phyloP scores from a whole-genome alignment of 1,140 invertebrate species.

The Aphelenchoides besseyi region DNA sequence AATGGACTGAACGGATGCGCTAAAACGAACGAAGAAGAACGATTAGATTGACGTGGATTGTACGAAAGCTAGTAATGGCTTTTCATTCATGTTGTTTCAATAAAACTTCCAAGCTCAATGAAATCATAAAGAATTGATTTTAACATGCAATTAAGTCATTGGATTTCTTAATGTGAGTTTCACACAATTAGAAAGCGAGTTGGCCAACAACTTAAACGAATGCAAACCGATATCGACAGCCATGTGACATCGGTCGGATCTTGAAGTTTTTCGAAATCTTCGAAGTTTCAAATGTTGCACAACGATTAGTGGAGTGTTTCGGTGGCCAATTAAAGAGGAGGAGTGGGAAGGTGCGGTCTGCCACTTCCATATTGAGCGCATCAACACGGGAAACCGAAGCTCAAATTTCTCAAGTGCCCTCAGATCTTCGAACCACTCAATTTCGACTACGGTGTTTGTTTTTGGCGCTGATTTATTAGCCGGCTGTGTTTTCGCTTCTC shows the following conservation, averaged over 20 bases:
- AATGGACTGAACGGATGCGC: background rate
- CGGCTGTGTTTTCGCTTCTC: background rate
- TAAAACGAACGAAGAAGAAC: background rate
- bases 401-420: background rate
- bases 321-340: background rate
- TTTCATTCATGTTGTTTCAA: too few relatives aligned
- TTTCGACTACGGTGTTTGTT: slow-evolving; percentile 3
- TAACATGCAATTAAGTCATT: background rate
- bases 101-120: too few relatives aligned
- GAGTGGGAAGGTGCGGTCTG: background rate
- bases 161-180: background rate
- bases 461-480: background rate
- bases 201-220: background rate
- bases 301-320: background rate
- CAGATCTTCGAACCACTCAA: background rate
- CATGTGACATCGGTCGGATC: background rate
- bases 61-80: too few relatives aligned
- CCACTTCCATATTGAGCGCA: background rate
- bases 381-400: background rate
- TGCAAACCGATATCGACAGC: background rate
- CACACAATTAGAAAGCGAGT: background rate
- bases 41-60: background rate
- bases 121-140: background rate
- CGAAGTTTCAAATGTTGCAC: background rate
- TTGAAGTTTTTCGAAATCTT: background rate